Base-by-base conservation (phyloP, 2,797 vertebrate species). In the Semotilus atromaculatus region DNA sequence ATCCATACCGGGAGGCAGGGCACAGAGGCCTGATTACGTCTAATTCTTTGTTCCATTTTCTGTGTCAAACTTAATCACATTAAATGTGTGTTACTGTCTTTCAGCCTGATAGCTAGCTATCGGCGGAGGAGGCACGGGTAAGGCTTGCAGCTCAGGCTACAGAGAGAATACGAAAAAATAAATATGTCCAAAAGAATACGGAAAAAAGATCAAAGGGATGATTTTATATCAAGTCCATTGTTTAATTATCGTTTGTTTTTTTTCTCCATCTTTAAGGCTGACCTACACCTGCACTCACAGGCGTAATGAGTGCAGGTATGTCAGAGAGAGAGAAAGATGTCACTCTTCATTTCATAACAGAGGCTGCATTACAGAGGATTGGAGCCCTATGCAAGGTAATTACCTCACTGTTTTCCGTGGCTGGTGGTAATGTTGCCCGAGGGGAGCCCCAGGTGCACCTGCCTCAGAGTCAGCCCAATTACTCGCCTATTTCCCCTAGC, bases 401-500 rank as follows among this genome's bases (percentile, higher is more conserved):
- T 89, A 90, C 82, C 38, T 60, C 81, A 85, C 82, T 86, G 82
- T 89, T 92, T 90, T 82, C 80, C 84, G 85, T 86, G 82, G 90
- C 85, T 86, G 84, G 85, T 85, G 78, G 82, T 88, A 88, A 89
- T 77, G 81, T 89, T 86, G 86, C 91, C 90, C 83, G 64, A 85
- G 90, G 90, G 87, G 81, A 91, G 89, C 91, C 82, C 81, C 78
- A 87, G 90, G 89, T 91, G 74, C 83, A 80, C 55, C 38, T 81
- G 80, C 86, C 85, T 89, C 84, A 87, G 72, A 88, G 85, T 88
- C 82, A 36, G 78, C 83, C 91, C 91, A 94, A 94, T 94, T 94
- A 93, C 82, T 88, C 11, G 43, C 58, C 38, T 66, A 60, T 90
- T 91, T 92, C 85, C 89, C 89, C 85, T 38, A 76, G 78, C 89